phyloP scores from a whole-genome alignment of 2,113 vertebrate species.

The Henicopernis longicauda region DNA sequence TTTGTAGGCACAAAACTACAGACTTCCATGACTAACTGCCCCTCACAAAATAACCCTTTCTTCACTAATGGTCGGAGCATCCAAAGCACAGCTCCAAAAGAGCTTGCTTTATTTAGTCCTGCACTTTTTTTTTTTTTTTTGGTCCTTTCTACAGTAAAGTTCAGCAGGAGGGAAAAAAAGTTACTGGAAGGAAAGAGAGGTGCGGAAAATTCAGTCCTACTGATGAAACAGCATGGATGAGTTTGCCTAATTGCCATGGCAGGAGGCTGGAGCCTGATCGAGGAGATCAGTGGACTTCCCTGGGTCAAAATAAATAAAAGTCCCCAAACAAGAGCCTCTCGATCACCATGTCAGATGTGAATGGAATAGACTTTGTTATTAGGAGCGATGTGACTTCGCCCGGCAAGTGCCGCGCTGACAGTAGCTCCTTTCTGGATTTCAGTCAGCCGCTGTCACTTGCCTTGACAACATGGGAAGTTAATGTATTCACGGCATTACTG shows the following conservation, averaged over 20 bases:
- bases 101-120: not conserved
- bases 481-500: conserved; percentile 70
- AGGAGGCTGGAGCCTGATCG: not conserved
- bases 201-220: not conserved
- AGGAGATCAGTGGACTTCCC: not conserved
- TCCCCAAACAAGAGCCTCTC: not conserved
- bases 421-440: conserved; percentile 71
- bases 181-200: not conserved
- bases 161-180: not conserved
- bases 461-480: conserved; percentile 71
- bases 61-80: not conserved
- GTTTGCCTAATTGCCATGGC: not conserved
- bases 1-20: not conserved
- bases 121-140: not conserved
- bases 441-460: conserved; percentile 75
- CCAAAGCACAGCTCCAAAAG: not conserved
- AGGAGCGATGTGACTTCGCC: conserved; percentile 68
- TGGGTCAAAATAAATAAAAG: conserved; percentile 21
- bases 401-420: conserved; percentile 53
- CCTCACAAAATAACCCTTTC: not conserved
- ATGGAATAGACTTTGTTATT: conserved; percentile 73
- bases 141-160: not conserved
- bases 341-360: conserved; percentile 70
- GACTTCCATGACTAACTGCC: not conserved
- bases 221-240: not conserved